phyloP scores from a whole-genome alignment of 2,797 vertebrate species.

The Chelon auratus region DNA sequence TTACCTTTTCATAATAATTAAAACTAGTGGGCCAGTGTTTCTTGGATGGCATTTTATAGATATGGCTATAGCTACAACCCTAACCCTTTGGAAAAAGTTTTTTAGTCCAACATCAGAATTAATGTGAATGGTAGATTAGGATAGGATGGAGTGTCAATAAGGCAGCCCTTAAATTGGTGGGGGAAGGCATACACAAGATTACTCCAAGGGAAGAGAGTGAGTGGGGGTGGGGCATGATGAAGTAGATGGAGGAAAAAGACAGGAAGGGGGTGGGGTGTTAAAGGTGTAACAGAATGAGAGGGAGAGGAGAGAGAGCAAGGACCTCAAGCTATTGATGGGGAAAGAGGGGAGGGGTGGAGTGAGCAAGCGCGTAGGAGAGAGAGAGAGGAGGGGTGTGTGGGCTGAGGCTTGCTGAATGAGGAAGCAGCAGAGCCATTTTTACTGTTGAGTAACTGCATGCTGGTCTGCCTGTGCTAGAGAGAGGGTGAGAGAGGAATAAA shows the following conservation, averaged over 20 bases:
- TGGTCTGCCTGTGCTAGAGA: slow-evolving; percentile 65
- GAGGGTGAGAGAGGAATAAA: slow-evolving; percentile 74
- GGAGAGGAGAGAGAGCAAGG: slow-evolving; percentile 62
- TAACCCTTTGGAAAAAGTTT: neutral
- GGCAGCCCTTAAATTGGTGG: slow-evolving; percentile 65
- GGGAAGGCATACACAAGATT: slow-evolving; percentile 69
- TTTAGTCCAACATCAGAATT: slow-evolving; percentile 50
- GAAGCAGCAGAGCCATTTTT: slow-evolving; percentile 89
- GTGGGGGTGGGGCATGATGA: slow-evolving; percentile 77
- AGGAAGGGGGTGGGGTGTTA: slow-evolving; percentile 77
- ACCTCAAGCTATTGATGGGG: slow-evolving; percentile 82
- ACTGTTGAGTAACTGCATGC: slow-evolving; percentile 86
- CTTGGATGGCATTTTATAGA: too few relatives aligned
- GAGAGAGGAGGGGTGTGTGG: slow-evolving; percentile 80
- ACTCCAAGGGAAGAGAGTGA: slow-evolving; percentile 58
- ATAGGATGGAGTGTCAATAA: slow-evolving; percentile 59
- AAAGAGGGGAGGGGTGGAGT: slow-evolving; percentile 75
- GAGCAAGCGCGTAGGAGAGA: slow-evolving; percentile 65
- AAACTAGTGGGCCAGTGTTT: too few relatives aligned
- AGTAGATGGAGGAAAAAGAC: slow-evolving; percentile 72
- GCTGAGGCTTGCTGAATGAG: slow-evolving; percentile 86
- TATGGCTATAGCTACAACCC: too few relatives aligned
- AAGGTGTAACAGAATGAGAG: slow-evolving; percentile 70
- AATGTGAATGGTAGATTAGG: slow-evolving; percentile 34
- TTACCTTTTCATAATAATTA: too few relatives aligned